phyloP scores from a whole-genome alignment of 2,888 invertebrate genomes.

The Archaeoteleia sp. region DNA sequence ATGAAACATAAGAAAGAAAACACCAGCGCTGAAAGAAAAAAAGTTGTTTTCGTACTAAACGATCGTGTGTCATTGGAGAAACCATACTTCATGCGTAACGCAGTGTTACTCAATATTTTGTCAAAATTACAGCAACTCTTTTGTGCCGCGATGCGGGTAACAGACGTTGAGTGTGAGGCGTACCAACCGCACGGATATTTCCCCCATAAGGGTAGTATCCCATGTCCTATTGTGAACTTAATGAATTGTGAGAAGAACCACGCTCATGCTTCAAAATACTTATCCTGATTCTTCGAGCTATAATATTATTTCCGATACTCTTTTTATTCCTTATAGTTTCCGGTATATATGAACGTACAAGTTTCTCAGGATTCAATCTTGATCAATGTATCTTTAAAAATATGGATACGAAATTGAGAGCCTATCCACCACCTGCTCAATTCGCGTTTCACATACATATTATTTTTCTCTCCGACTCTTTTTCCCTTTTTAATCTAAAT shows the following conservation, averaged over 20 bases:
- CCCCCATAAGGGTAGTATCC: slow-evolving; percentile 49
- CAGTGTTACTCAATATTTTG: slow-evolving; percentile 38
- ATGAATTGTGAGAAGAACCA: slow-evolving; percentile 25
- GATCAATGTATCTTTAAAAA: slow-evolving; percentile 10
- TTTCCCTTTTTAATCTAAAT: too few relatives aligned
- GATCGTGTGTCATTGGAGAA: too few relatives aligned
- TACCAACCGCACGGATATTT: slow-evolving; percentile 22
- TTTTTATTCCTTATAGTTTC: slow-evolving; percentile 31
- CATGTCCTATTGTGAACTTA: slow-evolving; percentile 35
- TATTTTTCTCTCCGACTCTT: too few relatives aligned
- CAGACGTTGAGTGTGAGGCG: slow-evolving; percentile 11
- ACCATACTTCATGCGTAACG: slow-evolving; percentile 12
- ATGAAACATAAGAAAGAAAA: too few relatives aligned
- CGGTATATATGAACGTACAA: slow-evolving; percentile 10
- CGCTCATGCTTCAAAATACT: slow-evolving; percentile 12
- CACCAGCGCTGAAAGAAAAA: too few relatives aligned
- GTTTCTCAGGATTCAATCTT: slow-evolving; percentile 23
- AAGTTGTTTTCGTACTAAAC: too few relatives aligned
- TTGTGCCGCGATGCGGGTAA: slow-evolving; percentile 26
- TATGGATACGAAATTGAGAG: slow-evolving; percentile 9
- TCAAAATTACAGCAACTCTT: slow-evolving; percentile 18
- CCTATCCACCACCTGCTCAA: slow-evolving; percentile 46
- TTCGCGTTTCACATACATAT: too few relatives aligned
- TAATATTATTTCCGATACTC: slow-evolving; percentile 25
- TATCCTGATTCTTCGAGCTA: slow-evolving; percentile 4